Base-by-base conservation (phyloP, 1,140 invertebrate genomes). In the Tetramorium parvispinum region DNA sequence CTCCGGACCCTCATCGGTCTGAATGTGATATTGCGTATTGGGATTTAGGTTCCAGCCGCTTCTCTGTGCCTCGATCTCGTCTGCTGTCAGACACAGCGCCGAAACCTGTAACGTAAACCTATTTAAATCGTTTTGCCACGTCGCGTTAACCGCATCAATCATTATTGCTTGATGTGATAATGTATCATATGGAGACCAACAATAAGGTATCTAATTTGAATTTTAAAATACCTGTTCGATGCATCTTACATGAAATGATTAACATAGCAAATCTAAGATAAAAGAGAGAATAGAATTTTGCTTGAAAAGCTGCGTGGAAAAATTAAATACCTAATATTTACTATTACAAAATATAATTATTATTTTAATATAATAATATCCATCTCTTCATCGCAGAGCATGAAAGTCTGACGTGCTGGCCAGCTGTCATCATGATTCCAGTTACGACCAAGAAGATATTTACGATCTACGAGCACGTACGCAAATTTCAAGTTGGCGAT, bases 1-100 rank as follows among this genome's bases (percentile, higher is more conserved):
- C 91, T 98, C 98, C 0, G 97, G 97, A 32, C 98, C 98, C 94
- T 98, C 98, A 92, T 98, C 98, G n/a, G 98, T 98, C 94, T 98
- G 98, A 90, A 98, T 98, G 95, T 98, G 98, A 94, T 98, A 98
- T 94, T 98, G 98, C 0, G 96, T 96, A 73, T 95, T 96, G 10
- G 96, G 96, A 86, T 95, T 94, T 24, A 95, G 94, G 76, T 96
- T 96, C 96, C 96, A 97, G 61, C 96, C 96, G 88, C 96, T 95
- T 83, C 89, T 93, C 75, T 94, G 92, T n/a, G 93, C 93, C 92
- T 95, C 93, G 88, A 94, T 94, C 85, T 93, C 91, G 66, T 93
- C 92, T 63, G 93, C 91, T 78, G 92, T 93, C 82, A 94, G 83
- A 76, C 93, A 94, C 55, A 93, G 88, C 40, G 94, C 93, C 68